Evolutionary conservation across 2,797 vertebrate genomes (phyloP).

Genomic region (Acrossocheilus wenchowensis): DNA sequence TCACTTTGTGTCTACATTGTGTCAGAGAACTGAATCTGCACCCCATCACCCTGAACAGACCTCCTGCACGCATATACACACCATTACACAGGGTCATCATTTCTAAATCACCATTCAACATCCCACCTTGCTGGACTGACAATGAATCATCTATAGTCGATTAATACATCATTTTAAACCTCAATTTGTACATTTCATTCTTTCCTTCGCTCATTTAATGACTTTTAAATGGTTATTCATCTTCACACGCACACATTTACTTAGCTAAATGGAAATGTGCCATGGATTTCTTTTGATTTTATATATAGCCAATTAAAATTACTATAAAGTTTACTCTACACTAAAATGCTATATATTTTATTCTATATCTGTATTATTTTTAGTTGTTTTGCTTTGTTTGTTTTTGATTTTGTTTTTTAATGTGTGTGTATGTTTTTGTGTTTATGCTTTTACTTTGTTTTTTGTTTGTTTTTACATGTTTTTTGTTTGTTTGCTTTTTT

Average conservation of each 20-base stretch:
- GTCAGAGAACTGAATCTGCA: slow-evolving; percentile 47
- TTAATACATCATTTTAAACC: slow-evolving; percentile 18
- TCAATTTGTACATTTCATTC: slow-evolving; percentile 5
- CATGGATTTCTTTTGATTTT: not conserved
- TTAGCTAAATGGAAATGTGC: not conserved
- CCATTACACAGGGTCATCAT: slow-evolving; percentile 5
- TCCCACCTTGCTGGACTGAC: slow-evolving; percentile 3
- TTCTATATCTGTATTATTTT: not conserved
- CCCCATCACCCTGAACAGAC: slow-evolving; percentile 23
- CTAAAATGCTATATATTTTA: not conserved
- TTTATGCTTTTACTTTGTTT: not conserved
- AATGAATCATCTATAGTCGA: slow-evolving; percentile 1
- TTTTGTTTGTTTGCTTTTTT: not conserved
- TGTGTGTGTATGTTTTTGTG: not conserved
- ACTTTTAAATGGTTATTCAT: slow-evolving; percentile 22
- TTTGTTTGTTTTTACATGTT: not conserved
- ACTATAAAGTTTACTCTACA: not conserved
- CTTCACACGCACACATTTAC: not conserved
- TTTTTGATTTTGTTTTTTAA: not conserved
- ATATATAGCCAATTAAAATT: not conserved
- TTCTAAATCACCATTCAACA: slow-evolving; percentile 9
- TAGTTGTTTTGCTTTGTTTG: not conserved
- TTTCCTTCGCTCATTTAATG: not conserved
- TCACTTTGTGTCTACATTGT: slow-evolving; percentile 43
- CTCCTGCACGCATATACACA: slow-evolving; percentile 31